phyloP scores from a whole-genome alignment of 2,797 vertebrate genomes.

The Bovichtus variegatus region DNA sequence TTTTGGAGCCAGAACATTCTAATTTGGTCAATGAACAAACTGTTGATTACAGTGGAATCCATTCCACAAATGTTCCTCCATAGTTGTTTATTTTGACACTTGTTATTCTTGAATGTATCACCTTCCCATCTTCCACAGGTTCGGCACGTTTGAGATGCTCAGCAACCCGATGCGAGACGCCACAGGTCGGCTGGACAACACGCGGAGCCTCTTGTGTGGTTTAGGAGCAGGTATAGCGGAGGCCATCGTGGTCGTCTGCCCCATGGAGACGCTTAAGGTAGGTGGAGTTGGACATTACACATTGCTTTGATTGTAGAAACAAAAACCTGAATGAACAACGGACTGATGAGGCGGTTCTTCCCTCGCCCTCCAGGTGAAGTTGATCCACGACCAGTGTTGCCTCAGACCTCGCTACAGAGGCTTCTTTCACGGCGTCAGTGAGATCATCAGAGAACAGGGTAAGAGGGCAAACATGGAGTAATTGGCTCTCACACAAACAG shows the following conservation, averaged over 20 bases:
- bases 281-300: conserved; percentile 9
- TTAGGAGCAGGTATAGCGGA: conserved; percentile 85
- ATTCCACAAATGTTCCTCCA: not conserved
- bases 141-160: conserved; percentile 88
- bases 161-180: conserved; percentile 86
- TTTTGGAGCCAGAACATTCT: not conserved
- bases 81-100: not conserved
- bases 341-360: not conserved
- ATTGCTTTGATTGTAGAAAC: not conserved
- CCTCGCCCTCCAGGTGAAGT: conserved; percentile 82
- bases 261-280: conserved; percentile 89
- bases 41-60: not conserved
- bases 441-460: conserved; percentile 90
- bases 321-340: not conserved
- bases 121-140: conserved; percentile 70
- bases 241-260: conserved; percentile 86
- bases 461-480: conserved; percentile 15
- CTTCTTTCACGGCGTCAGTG: conserved; percentile 88
- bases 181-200: conserved; percentile 86
- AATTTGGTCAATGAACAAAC: not conserved
- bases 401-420: conserved; percentile 87
- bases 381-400: conserved; percentile 90
- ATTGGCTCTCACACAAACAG: not conserved
- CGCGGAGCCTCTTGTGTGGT: conserved; percentile 85
- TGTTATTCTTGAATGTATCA: not conserved